Evolutionary conservation across 1,140 invertebrate species (phyloP).

Genomic region (Episyrphus balteatus): DNA sequence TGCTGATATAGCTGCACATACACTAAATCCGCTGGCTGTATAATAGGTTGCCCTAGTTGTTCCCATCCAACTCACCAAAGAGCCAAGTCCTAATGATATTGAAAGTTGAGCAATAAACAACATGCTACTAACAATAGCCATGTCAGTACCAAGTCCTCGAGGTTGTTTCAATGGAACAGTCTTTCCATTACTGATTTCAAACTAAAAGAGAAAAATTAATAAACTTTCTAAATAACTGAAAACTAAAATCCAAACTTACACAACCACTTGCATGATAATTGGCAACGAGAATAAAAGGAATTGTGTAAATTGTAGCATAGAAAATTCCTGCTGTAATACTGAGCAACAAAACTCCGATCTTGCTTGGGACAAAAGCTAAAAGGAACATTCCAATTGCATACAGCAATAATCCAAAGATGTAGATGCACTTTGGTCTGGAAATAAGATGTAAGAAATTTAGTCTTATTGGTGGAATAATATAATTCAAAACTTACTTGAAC

Average conservation of each 20-base stretch:
- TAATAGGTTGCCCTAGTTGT: not conserved
- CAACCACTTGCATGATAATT: constrained; percentile 58
- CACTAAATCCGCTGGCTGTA: not conserved
- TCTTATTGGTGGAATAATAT: not conserved
- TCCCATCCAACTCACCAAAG: not conserved
- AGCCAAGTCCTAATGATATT: not conserved
- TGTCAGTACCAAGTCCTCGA: constrained; percentile 63
- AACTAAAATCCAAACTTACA: constrained; percentile 38
- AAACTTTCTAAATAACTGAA: not conserved
- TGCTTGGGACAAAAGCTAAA: constrained; percentile 50
- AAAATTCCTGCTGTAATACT: constrained; percentile 61
- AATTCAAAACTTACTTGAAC: constrained; percentile 44
- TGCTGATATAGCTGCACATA: not conserved
- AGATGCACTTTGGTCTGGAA: constrained; percentile 44
- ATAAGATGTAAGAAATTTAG: not conserved
- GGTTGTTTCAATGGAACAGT: constrained; percentile 23
- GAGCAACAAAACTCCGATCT: constrained; percentile 50
- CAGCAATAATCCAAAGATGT: constrained; percentile 48
- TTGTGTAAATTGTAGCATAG: constrained; percentile 71
- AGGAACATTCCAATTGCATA: constrained; percentile 59
- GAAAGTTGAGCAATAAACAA: constrained; percentile 58
- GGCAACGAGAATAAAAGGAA: constrained; percentile 66
- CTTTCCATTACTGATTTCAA: constrained; percentile 33
- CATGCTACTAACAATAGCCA: constrained; percentile 64
- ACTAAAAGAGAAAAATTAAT: constrained; percentile 20